Evolutionary conservation across 2,888 invertebrate genomes (phyloP).

Genomic region (Griposia aprilina): DNA sequence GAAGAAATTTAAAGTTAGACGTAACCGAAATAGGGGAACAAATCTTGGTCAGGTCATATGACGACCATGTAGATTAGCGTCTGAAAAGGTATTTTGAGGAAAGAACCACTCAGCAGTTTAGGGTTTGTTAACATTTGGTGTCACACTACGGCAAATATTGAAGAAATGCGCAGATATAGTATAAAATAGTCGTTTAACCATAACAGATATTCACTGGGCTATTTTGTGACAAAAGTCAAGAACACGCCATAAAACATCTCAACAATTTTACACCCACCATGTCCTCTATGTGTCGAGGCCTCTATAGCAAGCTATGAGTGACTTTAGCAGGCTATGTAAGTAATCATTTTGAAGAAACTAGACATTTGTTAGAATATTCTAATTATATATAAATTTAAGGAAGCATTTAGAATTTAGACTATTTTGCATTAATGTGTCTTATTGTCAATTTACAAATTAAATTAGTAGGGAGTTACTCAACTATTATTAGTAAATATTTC

Average conservation of each 20-base stretch:
- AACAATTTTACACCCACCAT: neutral
- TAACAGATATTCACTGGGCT: neutral
- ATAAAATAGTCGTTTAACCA: neutral
- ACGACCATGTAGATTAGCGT: no score
- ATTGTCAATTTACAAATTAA: neutral
- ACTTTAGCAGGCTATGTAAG: conserved; percentile 37
- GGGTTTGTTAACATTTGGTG: neutral
- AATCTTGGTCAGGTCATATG: no score
- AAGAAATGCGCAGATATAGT: neutral
- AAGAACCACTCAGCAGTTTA: no score
- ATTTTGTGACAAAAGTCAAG: neutral
- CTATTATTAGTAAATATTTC: neutral
- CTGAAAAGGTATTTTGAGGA: no score
- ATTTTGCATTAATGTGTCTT: neutral
- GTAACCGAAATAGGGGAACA: no score
- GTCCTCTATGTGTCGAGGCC: conserved; percentile 21
- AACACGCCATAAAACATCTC: neutral
- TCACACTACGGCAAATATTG: neutral
- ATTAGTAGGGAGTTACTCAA: neutral
- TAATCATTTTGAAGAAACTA: conserved; percentile 13
- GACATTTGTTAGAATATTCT: conserved; percentile 2
- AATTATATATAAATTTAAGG: conserved; percentile 6
- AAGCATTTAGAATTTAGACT: conserved; percentile 10
- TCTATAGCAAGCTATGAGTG: conserved; percentile 55
- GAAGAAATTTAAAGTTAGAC: neutral